phyloP scores from a whole-genome alignment of 2,113 vertebrate species.

The Chascanopsetta lugubris region DNA sequence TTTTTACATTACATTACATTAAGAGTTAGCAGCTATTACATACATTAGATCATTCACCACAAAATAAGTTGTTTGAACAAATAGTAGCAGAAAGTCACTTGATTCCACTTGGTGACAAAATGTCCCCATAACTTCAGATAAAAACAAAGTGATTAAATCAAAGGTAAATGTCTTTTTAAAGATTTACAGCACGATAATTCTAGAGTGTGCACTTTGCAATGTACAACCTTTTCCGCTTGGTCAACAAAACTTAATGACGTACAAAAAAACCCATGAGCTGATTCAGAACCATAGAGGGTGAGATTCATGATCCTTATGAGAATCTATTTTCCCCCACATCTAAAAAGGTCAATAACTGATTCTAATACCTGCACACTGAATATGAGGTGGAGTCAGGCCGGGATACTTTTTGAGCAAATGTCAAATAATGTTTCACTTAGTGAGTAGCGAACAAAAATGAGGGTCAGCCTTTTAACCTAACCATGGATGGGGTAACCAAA shows the following conservation, averaged over 20 bases:
- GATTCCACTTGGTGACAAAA: not conserved
- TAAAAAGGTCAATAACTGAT: constrained; percentile 1
- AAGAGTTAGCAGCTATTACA: too few relatives aligned
- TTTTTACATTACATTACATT: too few relatives aligned
- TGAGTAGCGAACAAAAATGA: not conserved
- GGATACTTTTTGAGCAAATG: not conserved
- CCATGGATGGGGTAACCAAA: too few relatives aligned
- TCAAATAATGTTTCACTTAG: not conserved
- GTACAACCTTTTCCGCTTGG: not conserved
- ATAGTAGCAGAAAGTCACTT: too few relatives aligned
- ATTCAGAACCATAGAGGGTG: not conserved
- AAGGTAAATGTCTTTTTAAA: not conserved
- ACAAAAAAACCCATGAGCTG: not conserved
- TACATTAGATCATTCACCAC: too few relatives aligned
- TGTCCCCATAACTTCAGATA: not conserved
- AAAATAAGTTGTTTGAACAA: too few relatives aligned
- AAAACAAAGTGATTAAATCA: not conserved
- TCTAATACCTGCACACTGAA: not conserved
- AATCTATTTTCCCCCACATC: not conserved
- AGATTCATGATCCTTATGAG: not conserved
- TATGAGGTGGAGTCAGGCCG: not conserved
- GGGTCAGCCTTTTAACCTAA: not conserved
- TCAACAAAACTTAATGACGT: not conserved
- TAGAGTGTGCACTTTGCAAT: not conserved
- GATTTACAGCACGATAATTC: not conserved